These are phyloP conservation scores for Epicampocera succincta DNA, from an alignment of 2,888 invertebrate species.

Conservation along the genomic window DNA sequence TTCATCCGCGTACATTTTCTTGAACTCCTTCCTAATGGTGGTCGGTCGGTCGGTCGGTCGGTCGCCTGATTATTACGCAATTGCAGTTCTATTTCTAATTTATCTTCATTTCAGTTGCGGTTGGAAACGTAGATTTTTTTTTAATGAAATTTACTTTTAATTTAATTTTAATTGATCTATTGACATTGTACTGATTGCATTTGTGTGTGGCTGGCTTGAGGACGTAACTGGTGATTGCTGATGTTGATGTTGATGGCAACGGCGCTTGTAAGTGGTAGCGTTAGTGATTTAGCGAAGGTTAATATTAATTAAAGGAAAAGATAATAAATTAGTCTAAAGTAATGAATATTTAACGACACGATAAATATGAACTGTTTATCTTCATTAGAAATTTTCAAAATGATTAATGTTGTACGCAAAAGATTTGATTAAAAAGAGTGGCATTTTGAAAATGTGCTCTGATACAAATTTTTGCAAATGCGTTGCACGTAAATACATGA, in stretches of 20 bases:
- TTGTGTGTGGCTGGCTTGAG: constrained; percentile 21
- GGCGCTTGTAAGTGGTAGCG: neutral
- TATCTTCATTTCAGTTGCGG: constrained; percentile 59
- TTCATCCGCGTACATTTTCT: neutral
- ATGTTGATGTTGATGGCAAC: neutral
- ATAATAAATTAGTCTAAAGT: constrained; percentile 56
- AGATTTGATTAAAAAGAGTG: neutral
- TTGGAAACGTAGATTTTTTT: constrained; percentile 38
- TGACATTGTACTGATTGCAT: constrained; percentile 55
- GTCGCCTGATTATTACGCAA: constrained; percentile 50
- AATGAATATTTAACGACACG: constrained; percentile 44
- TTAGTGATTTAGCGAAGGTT: constrained; percentile 31
- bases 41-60: neutral
- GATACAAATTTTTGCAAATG: no score
- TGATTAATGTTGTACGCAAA: neutral
- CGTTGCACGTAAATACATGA: no score
- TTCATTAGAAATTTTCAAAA: constrained; percentile 13
- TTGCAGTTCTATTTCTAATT: constrained; percentile 66
- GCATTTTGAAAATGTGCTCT: no score
- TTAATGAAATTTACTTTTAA: constrained; percentile 65
- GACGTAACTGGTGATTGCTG: constrained; percentile 15
- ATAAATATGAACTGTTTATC: constrained; percentile 39
- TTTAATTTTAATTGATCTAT: constrained; percentile 70
- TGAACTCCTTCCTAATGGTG: neutral
- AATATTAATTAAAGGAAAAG: constrained; percentile 55